Base-by-base conservation (phyloP, 2,888 invertebrate genomes). In the Lithophane semibrunnea region DNA sequence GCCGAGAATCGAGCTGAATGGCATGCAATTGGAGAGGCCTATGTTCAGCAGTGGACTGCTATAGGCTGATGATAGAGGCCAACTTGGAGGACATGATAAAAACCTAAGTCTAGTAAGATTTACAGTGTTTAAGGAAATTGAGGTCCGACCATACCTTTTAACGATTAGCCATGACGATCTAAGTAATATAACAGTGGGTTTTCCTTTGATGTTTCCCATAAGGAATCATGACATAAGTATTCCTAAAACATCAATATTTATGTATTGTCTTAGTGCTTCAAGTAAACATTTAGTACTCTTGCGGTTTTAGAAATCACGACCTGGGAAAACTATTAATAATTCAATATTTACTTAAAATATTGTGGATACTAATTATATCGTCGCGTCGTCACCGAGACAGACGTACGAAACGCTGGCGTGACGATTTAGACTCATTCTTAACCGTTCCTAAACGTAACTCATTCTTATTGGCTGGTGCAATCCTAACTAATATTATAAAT, bases 321-420 rank as follows among this genome's bases (percentile, higher is more conserved):
- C 49, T 42, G 76, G 75, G 21, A 69, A 81, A 75, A 60, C 42
- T 65, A 1, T 69, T 42, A 5, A 21, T 42, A 21, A 9, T 44
- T 12, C 18, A 71, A 72, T 79, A 49, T 64, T 79, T 58, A n/a
- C 21, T 54, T 24, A 18, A 63, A 78, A 54, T 49, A 58, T 58
- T 72, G 16, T 49, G 16, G 16, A 2, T 21, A 61, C 24, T 24
- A 16, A 54, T 42, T 60, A 60, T 56, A 54, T 21, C 54, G 3
- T 52, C 37, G 37, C 37, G 37, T 37, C 21, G 18, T 52, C 52
- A 21, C 52, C 52, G 52, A 52, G 18, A 8, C 8, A 21, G 18
- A 4, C 18, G 21, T 21, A 18, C 18, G 18, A 52, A 8, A 52
- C 9, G 52, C 8, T 21, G 21, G 5, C 52, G 52, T 52, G 18